phyloP scores from a whole-genome alignment of 2,113 vertebrate genomes.

The Columba janthina region DNA sequence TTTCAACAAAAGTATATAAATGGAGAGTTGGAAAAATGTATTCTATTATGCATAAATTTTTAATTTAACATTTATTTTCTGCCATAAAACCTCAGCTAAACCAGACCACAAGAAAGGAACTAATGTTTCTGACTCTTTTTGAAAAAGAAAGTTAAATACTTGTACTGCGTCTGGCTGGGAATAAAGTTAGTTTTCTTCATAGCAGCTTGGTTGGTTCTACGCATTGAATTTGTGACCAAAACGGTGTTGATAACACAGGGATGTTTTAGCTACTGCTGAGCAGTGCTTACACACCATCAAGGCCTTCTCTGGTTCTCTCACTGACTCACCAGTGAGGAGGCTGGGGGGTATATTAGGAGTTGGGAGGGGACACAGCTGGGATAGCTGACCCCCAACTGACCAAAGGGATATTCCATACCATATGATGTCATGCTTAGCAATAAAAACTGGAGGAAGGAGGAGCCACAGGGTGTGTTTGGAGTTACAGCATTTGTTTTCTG shows the following conservation, averaged over 20 bases:
- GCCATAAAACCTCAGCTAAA: background rate
- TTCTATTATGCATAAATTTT: background rate
- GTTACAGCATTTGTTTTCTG: accelerated
- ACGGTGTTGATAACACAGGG: background rate
- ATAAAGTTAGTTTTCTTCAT: background rate
- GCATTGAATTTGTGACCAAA: background rate
- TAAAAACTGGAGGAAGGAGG: background rate
- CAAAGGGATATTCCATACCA: background rate
- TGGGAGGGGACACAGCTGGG: background rate
- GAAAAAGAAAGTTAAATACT: background rate
- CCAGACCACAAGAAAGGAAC: background rate
- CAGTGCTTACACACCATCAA: no score
- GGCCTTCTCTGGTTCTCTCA: no score
- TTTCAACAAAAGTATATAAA: background rate
- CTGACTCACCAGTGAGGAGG: accelerated
- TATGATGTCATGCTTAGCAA: accelerated
- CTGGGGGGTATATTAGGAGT: accelerated
- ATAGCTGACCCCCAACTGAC: background rate
- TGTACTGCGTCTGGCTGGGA: background rate
- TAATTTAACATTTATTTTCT: background rate
- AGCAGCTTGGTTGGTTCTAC: background rate
- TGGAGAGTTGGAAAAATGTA: background rate
- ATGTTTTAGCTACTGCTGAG: no score
- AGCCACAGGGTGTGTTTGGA: background rate
- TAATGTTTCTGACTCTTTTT: background rate